A percentile compares a stretch with the other conserved stretches of the same genome.
These are phyloP conservation scores for Zele albiditarsus DNA, from an alignment of 2,888 invertebrate genomes.

Conservation along the genomic window DNA sequence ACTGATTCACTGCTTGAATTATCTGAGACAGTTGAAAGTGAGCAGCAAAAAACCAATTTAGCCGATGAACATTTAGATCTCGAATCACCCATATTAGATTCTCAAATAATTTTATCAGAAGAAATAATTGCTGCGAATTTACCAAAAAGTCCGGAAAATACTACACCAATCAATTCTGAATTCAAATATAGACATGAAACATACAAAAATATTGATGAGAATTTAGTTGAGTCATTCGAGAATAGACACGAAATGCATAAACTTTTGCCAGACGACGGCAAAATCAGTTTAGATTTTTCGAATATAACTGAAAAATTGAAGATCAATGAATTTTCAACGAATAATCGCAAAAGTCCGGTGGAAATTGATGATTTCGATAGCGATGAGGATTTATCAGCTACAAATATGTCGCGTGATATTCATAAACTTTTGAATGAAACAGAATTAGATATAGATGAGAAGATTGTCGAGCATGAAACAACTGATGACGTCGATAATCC, in stretches of 20 bases:
- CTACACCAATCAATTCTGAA: not conserved
- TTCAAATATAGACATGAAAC: not conserved
- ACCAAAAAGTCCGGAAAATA: not conserved
- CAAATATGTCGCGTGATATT: slow-evolving; percentile 58
- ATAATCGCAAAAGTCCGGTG: slow-evolving; percentile 40
- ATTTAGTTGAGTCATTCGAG: not conserved
- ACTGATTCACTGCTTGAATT: slow-evolving; percentile 30
- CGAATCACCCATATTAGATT: slow-evolving; percentile 45
- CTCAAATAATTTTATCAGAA: slow-evolving; percentile 2
- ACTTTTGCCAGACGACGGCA: slow-evolving; percentile 4
- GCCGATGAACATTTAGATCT: slow-evolving; percentile 63
- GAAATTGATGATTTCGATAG: slow-evolving; percentile 57
- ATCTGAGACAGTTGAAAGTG: slow-evolving; percentile 32
- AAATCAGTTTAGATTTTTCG: slow-evolving; percentile 47
- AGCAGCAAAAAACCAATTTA: slow-evolving; percentile 57
- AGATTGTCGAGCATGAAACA: not conserved
- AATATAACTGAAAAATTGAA: slow-evolving; percentile 53
- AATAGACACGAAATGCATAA: not conserved
- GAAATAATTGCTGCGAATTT: slow-evolving; percentile 26
- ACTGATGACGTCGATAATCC: not conserved
- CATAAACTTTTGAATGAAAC: slow-evolving; percentile 59
- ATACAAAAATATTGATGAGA: not conserved
- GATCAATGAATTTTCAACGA: slow-evolving; percentile 42
- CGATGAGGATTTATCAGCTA: slow-evolving; percentile 59
- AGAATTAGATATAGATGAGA: slow-evolving; percentile 19